Percentiles rank a stretch among this genome's conserved stretches.
These are phyloP conservation scores for Tetramorium parvispinum DNA, from an alignment of 1,140 invertebrate genomes.

Conservation along the genomic window DNA sequence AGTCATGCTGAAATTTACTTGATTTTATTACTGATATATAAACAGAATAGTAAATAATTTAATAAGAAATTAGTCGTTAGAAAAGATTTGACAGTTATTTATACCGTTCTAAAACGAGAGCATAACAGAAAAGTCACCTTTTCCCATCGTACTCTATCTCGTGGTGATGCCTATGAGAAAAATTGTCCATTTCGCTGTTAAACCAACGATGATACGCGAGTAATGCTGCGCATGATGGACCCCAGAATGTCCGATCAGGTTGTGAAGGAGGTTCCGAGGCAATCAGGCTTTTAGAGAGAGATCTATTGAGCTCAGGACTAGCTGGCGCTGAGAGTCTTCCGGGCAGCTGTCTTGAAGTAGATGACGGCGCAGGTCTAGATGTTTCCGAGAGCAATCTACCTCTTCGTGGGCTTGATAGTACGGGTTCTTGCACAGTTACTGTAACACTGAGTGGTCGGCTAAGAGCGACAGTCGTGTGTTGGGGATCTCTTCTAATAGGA, in stretches of 20 bases:
- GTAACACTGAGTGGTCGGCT: conserved; percentile 83
- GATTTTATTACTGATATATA: conserved; percentile 13
- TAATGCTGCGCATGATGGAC: conserved; percentile 81
- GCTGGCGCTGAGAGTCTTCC: conserved; percentile 82
- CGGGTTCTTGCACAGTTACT: conserved; percentile 78
- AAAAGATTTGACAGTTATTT: not conserved
- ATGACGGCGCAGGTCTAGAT: conserved; percentile 73
- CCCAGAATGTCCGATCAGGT: conserved; percentile 83
- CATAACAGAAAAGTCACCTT: conserved; percentile 73
- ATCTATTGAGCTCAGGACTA: conserved; percentile 83
- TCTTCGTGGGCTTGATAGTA: conserved; percentile 75
- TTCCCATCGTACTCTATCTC: conserved; percentile 82
- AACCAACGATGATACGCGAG: conserved; percentile 84
- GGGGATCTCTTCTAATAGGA: conserved; percentile 80
- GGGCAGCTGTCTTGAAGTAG: conserved; percentile 52
- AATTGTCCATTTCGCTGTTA: conserved; percentile 79
- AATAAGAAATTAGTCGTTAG: not conserved
- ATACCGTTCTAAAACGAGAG: not conserved
- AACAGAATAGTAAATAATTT: not conserved
- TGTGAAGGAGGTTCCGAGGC: conserved; percentile 63
- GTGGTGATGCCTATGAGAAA: conserved; percentile 63
- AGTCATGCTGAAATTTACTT: not conserved
- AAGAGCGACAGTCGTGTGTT: conserved; percentile 82
- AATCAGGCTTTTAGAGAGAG: conserved; percentile 78
- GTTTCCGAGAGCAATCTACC: conserved; percentile 82